Evolutionary conservation across 2,797 vertebrate species (phyloP), one percentile per base, ranked within the genome.

Genomic region (Eidolon dupreanum): DNA sequence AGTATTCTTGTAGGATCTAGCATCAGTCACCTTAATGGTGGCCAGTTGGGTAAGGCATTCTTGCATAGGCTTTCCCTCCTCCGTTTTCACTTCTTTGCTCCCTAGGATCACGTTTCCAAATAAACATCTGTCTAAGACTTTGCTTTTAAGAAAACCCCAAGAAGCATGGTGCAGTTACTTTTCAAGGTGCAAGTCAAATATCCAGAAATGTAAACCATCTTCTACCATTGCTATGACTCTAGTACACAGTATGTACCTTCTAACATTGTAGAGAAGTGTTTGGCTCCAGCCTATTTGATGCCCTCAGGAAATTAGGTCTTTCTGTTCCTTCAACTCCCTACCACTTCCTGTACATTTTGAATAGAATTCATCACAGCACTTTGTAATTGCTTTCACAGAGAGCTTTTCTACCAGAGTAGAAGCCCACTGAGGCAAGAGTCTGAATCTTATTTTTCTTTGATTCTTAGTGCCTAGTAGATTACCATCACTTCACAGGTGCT

Each of bases 301-400:
- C 26, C 24, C 17, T 15, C 33, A 5, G n/a, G 41, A 2, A 12
- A 33, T 38, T 12, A 6, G 55, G 51, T 8, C 19, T 38, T 13
- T 22, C 74, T 4, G 1, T 3, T 26, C 31, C 36, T 33, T 36
- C 65, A 41, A 17, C 46, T 31, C 24, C 59, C 63, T 33, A 3
- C 43, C 24, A 12, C 26, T 15, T 31, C 1, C 4, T 7, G 13
- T 7, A 0, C 0, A 17, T 31, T 20, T 51, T 7, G 2, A 3
- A 22, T 1, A 16, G 13, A 1, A 17, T 38, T 33, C 53, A 36
- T 11, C 43, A 46, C 11, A 13, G 65, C n/a, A 8, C 38, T 61
- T 24, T 22, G 49, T 26, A 2, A 73, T 8, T 8, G 57, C 55
- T 66, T 6, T 46, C 28, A 6, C 2, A 31, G 31, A 28, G 63